phyloP scores from a whole-genome alignment of 2,888 invertebrate species.

The Allygus modestus region DNA sequence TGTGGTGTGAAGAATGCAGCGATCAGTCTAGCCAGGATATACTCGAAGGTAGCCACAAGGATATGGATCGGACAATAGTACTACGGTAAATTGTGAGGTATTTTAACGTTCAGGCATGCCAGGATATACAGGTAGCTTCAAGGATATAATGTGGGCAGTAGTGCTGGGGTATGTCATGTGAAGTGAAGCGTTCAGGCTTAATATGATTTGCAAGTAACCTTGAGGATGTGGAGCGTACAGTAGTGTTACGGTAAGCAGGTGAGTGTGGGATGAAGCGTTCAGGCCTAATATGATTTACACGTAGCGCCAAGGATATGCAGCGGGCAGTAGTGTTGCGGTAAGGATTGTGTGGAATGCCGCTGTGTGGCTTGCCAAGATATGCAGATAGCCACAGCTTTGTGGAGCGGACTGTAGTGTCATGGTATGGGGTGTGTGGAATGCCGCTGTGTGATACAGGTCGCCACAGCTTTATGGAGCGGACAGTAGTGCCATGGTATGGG shows the following conservation, averaged over 20 bases:
- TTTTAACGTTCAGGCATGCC: no score
- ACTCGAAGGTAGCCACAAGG: no score
- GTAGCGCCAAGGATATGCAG: neutral
- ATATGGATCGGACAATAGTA: no score
- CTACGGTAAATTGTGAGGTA: no score
- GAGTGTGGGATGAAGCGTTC: neutral
- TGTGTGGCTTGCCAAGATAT: neutral
- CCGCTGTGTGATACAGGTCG: neutral
- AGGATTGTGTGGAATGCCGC: neutral
- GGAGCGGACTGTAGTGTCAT: neutral
- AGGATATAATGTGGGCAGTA: neutral
- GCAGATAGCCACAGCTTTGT: no score
- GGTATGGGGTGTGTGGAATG: neutral
- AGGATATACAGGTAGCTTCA: no score
- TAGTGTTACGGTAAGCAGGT: neutral
- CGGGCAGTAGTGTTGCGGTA: neutral
- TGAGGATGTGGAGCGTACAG: neutral
- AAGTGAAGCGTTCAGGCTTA: neutral
- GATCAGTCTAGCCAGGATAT: no score
- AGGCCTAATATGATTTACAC: neutral
- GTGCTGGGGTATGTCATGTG: neutral
- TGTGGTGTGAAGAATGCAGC: no score
- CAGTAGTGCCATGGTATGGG: neutral
- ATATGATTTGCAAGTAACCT: no score
- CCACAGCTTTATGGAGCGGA: neutral